Evolutionary conservation across 2,113 vertebrate species (phyloP), one percentile per base, ranked within the genome.

Genomic region (Todiramphus saurophagus): DNA sequence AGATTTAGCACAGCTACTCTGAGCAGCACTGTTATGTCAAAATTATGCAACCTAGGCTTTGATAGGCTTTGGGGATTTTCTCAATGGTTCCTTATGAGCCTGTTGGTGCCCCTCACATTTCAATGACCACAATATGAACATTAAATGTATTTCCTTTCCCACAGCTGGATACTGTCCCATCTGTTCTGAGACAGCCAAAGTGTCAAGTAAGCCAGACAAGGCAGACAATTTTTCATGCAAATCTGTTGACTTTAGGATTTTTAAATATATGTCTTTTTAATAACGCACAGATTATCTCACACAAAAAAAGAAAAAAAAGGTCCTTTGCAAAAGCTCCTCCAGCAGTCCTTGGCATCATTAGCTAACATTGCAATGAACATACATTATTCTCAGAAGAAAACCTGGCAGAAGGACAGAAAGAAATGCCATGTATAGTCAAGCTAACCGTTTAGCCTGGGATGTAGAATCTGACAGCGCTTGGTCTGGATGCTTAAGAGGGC

Each of bases 191-290:
- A 95, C 83, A 92, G 96, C 96, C 96, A 96, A 94, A 95, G 89
- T 67, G 91, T 95, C 95, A 94, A 92, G 86, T 7, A 73, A 95
- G 83, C 90, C 81, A 94, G 89, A 87, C 69, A 64, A 96, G 77
- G 76, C 88, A 94, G 96, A 92, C 92, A 76, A 96, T 97, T 96
- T 95, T 96, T 96, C 96, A 95, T 85, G 93, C 67, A 95, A 94
- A 95, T 95, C 93, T 94, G 96, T 97, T 97, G 96, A 97, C 95
- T 96, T 97, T 83, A 94, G 96, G 87, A 91, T 96, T 95, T 96
- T 96, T 43, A 83, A 93, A 95, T 95, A 89, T 91, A 96, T 91
- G 41, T 85, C 77, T 95, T 97, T 92, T 96, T 96, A 96, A 96
- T 89, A 96, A 94, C 87, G 53, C 89, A 51, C 81, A 93, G 89